phyloP scores from a whole-genome alignment of 2,113 vertebrate species.

The Microcebus griseorufus region DNA sequence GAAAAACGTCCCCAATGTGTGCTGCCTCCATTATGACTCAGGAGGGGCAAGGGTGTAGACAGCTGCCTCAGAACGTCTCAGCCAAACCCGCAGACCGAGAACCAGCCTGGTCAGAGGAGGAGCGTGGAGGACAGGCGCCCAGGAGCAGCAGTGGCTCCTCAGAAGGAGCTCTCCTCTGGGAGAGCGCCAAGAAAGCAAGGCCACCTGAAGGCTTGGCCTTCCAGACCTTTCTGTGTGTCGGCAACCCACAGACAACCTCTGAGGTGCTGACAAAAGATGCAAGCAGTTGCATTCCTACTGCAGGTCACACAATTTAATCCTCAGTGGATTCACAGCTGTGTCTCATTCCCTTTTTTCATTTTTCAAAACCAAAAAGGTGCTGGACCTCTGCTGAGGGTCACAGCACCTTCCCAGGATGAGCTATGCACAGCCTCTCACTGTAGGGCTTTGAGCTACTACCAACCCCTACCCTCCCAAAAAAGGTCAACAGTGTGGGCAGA shows the following conservation, averaged over 20 bases:
- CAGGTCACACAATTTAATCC: not conserved
- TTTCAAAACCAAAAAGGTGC: slow-evolving; percentile 2
- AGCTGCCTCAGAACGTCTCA: not conserved
- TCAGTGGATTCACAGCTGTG: not conserved
- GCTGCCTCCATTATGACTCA: not conserved
- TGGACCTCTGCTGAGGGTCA: not conserved
- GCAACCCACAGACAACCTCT: not conserved
- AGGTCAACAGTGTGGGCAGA: not conserved
- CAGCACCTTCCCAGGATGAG: not conserved
- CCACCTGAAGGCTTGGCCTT: not conserved
- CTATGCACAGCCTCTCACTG: not conserved
- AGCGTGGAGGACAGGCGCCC: not conserved
- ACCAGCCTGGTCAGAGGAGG: not conserved
- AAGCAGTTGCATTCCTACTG: not conserved
- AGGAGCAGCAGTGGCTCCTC: not conserved
- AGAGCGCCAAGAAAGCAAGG: not conserved
- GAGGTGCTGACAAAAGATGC: not conserved
- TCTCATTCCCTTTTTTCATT: not conserved
- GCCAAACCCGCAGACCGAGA: not conserved
- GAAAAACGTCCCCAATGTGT: not conserved
- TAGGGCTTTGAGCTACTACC: not conserved
- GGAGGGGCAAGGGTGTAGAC: not conserved
- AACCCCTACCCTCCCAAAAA: not conserved
- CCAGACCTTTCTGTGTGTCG: not conserved
- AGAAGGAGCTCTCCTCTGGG: not conserved